Percentiles rank a stretch among this genome's conserved stretches.
Conservation (phyloP, 2,888 invertebrate species). For the Ophion obscuratus region DNA sequence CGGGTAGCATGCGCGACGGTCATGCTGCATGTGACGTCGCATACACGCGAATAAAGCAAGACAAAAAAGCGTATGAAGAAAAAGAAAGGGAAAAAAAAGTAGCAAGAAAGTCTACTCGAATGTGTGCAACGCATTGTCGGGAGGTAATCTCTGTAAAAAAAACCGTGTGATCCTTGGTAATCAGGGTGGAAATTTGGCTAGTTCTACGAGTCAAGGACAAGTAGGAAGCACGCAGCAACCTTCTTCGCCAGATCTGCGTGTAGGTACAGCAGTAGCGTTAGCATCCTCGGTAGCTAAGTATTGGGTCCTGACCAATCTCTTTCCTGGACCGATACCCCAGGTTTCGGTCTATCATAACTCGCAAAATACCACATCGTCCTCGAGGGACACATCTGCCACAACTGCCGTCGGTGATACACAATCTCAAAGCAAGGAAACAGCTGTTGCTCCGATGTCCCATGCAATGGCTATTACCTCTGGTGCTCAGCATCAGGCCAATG, state of each 20-base stretch:
- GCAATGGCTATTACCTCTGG: conserved; percentile 81
- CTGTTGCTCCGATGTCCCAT: conserved; percentile 76
- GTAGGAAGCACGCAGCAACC: conserved; percentile 78
- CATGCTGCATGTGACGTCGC: conserved; percentile 82
- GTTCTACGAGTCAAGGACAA: conserved; percentile 81
- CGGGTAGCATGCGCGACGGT: conserved; percentile 78
- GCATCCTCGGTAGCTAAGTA: conserved; percentile 91
- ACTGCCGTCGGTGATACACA: conserved; percentile 81
- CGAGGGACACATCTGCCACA: conserved; percentile 85
- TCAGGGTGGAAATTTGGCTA: conserved; percentile 80
- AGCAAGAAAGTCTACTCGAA: conserved; percentile 75
- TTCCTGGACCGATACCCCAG: conserved; percentile 91
- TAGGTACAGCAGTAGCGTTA: conserved; percentile 87
- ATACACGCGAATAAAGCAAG: conserved; percentile 69
- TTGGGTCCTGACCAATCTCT: conserved; percentile 93
- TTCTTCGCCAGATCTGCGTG: conserved; percentile 82
- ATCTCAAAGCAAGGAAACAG: conserved; percentile 78
- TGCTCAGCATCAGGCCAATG: conserved; percentile 78
- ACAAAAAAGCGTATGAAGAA: conserved; percentile 58
- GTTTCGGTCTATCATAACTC: conserved; percentile 88
- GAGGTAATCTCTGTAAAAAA: conserved; percentile 81
- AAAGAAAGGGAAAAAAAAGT: conserved; percentile 57
- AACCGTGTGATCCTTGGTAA: conserved; percentile 79
- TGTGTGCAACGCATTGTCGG: conserved; percentile 80
- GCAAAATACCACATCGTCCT: conserved; percentile 84